Conservation (phyloP, 2,888 invertebrate genomes). For the Hirudinaria manillensis region DNA sequence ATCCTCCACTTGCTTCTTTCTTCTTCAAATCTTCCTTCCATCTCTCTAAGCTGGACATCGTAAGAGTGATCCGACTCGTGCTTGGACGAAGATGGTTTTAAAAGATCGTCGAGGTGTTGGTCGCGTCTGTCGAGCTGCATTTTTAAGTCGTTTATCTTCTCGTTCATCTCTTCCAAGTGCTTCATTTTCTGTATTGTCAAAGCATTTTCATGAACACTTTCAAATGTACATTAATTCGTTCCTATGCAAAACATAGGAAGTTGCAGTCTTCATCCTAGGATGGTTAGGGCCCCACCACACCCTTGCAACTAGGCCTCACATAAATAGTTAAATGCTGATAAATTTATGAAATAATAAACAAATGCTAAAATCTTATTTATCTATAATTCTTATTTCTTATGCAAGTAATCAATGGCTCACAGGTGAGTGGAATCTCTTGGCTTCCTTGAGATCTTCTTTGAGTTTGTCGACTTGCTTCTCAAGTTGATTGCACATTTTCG, state of each 20-base stretch:
- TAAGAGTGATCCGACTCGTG: background rate
- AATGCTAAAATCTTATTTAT: too few relatives aligned
- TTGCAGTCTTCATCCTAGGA: background rate
- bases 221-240: too few relatives aligned
- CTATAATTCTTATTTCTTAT: too few relatives aligned
- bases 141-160: background rate
- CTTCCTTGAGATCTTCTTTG: constrained; percentile 12
- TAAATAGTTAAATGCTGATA: too few relatives aligned
- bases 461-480: constrained; percentile 1
- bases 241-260: background rate
- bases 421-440: background rate
- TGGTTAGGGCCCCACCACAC: too few relatives aligned
- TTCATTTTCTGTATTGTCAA: background rate
- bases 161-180: background rate
- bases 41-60: background rate
- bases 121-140: background rate
- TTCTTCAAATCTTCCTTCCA: background rate
- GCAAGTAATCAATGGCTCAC: background rate
- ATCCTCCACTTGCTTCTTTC: constrained; percentile 19
- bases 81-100: background rate
- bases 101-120: background rate
- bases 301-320: too few relatives aligned
- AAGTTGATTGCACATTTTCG: background rate
- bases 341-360: too few relatives aligned
- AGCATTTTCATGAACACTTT: too few relatives aligned